phyloP scores from a whole-genome alignment of 2,797 vertebrate genomes.

The Pseudotriccus pelzelni region DNA sequence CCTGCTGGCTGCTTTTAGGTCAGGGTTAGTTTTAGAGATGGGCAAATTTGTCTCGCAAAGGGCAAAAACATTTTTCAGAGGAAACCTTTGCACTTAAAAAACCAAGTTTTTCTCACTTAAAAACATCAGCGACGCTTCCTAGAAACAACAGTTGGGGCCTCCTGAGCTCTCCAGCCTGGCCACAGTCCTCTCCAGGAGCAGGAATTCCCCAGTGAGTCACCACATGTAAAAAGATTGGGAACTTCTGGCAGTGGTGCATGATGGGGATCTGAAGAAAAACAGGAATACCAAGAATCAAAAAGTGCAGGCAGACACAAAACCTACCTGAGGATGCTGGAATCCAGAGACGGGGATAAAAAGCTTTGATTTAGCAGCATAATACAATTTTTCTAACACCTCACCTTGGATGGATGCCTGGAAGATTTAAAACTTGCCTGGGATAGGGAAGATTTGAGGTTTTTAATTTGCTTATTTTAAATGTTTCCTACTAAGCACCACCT shows the following conservation, averaged over 20 bases:
- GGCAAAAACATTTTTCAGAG: background rate
- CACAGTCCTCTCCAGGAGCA: background rate
- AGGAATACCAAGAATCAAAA: background rate
- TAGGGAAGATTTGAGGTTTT: background rate
- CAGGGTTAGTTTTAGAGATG: background rate
- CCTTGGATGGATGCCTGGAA: background rate
- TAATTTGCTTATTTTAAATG: background rate
- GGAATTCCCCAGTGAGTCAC: constrained; percentile 38
- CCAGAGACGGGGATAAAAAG: background rate
- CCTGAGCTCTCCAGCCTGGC: background rate
- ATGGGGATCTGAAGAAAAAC: background rate
- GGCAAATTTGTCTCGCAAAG: background rate
- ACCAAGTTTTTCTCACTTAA: background rate
- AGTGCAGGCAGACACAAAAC: background rate
- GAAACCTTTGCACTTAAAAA: background rate
- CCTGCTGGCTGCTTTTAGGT: background rate
- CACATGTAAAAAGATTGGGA: background rate
- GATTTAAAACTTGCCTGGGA: background rate
- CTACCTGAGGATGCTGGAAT: background rate
- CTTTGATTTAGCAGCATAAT: background rate
- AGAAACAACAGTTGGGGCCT: background rate
- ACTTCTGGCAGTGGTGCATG: background rate
- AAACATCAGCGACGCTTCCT: background rate
- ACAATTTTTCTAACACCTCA: background rate
- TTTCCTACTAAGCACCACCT: background rate